Base-by-base conservation (phyloP, 2,797 vertebrate genomes). In the Paramormyrops hopkinsi region DNA sequence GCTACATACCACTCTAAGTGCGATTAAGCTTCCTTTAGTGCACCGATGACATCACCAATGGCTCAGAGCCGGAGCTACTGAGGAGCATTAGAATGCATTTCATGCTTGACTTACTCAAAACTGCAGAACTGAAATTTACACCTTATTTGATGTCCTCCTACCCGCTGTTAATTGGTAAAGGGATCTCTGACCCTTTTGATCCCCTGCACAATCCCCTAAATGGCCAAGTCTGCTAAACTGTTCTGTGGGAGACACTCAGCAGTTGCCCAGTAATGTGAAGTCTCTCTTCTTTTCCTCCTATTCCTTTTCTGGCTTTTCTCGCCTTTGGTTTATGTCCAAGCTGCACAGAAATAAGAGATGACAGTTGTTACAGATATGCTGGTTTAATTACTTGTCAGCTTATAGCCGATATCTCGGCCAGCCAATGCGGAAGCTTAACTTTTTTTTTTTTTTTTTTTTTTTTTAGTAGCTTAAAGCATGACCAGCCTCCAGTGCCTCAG, bases 311-410 rank as follows among this genome's bases (percentile, higher is more conserved):
- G 90, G 92, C 92, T 95, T 88, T 94, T 93, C 95, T 96, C 94
- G 94, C 95, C 95, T 97, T 97, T 98, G 97, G 97, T 98, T 97
- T 97, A 95, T 94, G 96, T 98, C 97, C 97, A 97, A 95, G 96
- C 96, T 96, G 96, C 96, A 96, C 96, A 97, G 98, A 97, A 98
- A 97, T 97, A 97, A 98, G 97, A 98, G 97, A 97, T 97, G 98
- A 97, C 97, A 97, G 98, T 98, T 98, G 97, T 97, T 98, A 97
- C 94, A 98, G 98, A 99, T 97, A 97, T 95, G 96, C 97, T 92
- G 95, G 97, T 98, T 98, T 98, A 98, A 99, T 98, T 98, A 98
- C 98, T 98, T 98, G 98, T 99, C 98, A 98, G 97, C 98, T 98
- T 97, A 98, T 93, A 96, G 97, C 94, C 95, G 96, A 96, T 98